Base-by-base conservation (phyloP, 2,888 invertebrate genomes). In the Zaprionus obscuricornis region DNA sequence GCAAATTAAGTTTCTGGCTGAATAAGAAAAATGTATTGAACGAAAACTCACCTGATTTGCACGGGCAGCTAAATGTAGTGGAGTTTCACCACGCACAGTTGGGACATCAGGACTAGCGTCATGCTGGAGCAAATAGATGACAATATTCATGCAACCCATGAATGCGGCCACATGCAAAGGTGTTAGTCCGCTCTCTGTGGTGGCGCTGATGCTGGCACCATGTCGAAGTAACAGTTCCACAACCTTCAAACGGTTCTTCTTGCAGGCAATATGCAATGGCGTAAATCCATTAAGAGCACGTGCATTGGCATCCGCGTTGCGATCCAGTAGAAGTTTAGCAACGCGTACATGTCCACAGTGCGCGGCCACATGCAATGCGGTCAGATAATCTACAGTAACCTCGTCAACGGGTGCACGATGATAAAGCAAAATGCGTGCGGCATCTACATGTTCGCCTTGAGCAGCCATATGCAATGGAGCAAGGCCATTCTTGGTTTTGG, bases 81-180 rank as follows among this genome's bases (percentile, higher is more conserved):
- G 98, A 0, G 99, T 99, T 91, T 99, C 99, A 18, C 98, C 99
- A 43, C 99, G 93, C 8, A 99, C 97, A 0, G 99, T 99, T 20
- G 98, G 97, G 70, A 97, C 96, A 91, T 99, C 98, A 57, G 98
- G 98, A 91, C 96, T 97, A 68, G 99, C 98, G 85, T 98, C 98
- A 89, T 99, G 97, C 92, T 99, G 99, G 73, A 99, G 93, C 85
- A 99, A 92, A 91, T 97, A 99, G 85, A 99, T 98, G 60, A 99
- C 99, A 88, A 99, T 99, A 91, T 99, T 98, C 98, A 99, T 98
- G 91, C 98, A 98, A 51, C 99, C 99, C 99, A 99, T 99, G 92
- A 99, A 99, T 65, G 98, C 96, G 11, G 99, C 98, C 60, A 99
- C 99, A 91, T 99, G 99, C 46, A 99, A 93, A 1, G 99, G 99